Evolutionary conservation across 2,888 invertebrate species (phyloP).

Genomic region (Philereme transversata): DNA sequence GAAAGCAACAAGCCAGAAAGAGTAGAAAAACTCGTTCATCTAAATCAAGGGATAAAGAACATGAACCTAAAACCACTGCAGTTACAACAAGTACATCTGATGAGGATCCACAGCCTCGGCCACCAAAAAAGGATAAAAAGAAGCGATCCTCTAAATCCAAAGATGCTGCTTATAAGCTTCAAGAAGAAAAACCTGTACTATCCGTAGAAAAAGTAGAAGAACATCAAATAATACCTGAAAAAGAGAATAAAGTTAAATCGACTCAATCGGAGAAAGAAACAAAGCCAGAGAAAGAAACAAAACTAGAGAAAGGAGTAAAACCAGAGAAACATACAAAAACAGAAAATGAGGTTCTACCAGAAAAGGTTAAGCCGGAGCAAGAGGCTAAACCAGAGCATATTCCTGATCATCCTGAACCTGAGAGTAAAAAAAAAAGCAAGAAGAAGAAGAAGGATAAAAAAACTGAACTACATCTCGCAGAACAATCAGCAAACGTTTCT

Average conservation of each 20-base stretch:
- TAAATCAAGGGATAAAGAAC: conserved; percentile 71
- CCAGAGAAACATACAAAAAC: not conserved
- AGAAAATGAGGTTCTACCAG: not conserved
- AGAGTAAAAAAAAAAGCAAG: conserved; percentile 61
- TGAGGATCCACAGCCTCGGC: conserved; percentile 57
- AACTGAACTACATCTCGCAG: conserved; percentile 31
- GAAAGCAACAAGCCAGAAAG: conserved; percentile 49
- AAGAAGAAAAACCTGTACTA: conserved; percentile 24
- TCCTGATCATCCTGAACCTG: conserved; percentile 36
- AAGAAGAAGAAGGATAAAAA: conserved; percentile 68
- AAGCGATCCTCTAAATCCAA: conserved; percentile 61
- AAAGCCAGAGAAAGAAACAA: not conserved
- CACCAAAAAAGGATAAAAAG: conserved; percentile 66
- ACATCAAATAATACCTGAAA: not conserved
- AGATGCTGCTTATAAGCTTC: conserved; percentile 45
- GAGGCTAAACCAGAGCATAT: conserved; percentile 15
- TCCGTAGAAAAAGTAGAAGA: conserved; percentile 8
- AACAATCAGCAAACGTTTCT: conserved; percentile 34
- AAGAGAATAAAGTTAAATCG: not conserved
- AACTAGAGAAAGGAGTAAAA: not conserved
- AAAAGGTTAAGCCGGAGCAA: not conserved
- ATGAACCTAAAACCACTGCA: conserved; percentile 48
- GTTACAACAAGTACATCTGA: conserved; percentile 49
- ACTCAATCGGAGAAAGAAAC: not conserved
- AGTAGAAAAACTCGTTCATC: conserved; percentile 62